Evolutionary conservation across 1,140 invertebrate genomes (phyloP).

Genomic region (Campoletis sonorensis): DNA sequence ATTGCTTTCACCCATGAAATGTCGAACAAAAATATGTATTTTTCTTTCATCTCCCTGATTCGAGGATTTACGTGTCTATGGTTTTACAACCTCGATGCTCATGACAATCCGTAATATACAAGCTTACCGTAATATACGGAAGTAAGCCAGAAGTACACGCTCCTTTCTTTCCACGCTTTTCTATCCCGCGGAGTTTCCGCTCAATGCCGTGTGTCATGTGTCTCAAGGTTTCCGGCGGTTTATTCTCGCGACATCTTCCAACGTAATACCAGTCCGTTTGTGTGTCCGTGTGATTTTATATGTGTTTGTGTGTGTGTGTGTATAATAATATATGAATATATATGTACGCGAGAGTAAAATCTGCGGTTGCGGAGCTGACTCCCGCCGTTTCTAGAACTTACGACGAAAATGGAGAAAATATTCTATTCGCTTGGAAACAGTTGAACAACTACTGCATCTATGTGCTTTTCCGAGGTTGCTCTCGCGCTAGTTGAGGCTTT

Average conservation of each 20-base stretch:
- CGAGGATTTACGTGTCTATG: slow-evolving; percentile 10
- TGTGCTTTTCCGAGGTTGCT: not conserved
- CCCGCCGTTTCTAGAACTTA: slow-evolving; percentile 47
- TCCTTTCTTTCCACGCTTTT: slow-evolving; percentile 22
- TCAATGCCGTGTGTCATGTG: slow-evolving; percentile 23
- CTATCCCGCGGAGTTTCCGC: slow-evolving; percentile 32
- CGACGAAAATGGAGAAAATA: slow-evolving; percentile 53
- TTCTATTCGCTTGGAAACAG: slow-evolving; percentile 56
- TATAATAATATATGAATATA: not conserved
- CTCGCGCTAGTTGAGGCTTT: no score
- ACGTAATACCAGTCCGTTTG: slow-evolving; percentile 15
- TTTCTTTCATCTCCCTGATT: slow-evolving; percentile 1
- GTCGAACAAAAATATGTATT: not conserved
- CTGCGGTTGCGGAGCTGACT: not conserved
- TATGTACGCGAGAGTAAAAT: not conserved
- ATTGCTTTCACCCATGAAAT: not conserved
- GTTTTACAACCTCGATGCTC: slow-evolving; percentile 1
- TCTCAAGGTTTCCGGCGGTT: not conserved
- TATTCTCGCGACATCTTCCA: slow-evolving; percentile 20
- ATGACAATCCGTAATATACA: slow-evolving; percentile 31
- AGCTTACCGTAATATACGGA: slow-evolving; percentile 35
- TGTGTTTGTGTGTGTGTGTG: no score
- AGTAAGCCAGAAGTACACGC: slow-evolving; percentile 13
- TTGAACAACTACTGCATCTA: slow-evolving; percentile 20
- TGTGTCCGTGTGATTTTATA: not conserved